Percentiles rank a stretch among this genome's conserved stretches.
phyloP scores from a whole-genome alignment of 2,113 vertebrate genomes.

The Nibea coibor region DNA sequence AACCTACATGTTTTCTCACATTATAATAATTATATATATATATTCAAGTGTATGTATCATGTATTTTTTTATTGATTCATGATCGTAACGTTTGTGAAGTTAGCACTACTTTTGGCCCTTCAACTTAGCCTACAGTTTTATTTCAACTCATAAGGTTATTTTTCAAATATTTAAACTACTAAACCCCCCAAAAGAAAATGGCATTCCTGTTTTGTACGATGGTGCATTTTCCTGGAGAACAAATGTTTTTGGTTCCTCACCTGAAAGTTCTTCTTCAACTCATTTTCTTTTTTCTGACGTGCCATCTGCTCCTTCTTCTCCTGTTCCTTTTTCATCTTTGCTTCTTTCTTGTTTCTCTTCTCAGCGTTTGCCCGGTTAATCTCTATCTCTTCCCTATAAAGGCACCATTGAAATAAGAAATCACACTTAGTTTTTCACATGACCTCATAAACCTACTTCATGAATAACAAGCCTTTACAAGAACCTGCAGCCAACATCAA shows the following conservation, averaged over 20 bases:
- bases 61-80: not conserved
- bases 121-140: not conserved
- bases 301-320: conserved; percentile 72
- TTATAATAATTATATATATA: not conserved
- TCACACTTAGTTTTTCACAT: not conserved
- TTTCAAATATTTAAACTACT: not conserved
- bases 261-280: conserved; percentile 82
- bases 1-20: not conserved
- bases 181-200: not conserved
- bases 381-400: conserved; percentile 53
- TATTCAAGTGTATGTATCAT: not conserved
- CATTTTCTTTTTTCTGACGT: conserved; percentile 73
- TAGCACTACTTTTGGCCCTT: not conserved
- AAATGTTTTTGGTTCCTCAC: conserved; percentile 50
- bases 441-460: not conserved
- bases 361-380: not conserved
- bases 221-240: not conserved
- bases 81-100: not conserved
- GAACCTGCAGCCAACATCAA: not conserved
- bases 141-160: not conserved
- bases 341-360: conserved; percentile 64
- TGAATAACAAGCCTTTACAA: not conserved
- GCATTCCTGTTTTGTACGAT: not conserved
- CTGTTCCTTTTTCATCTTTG: conserved; percentile 61
- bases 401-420: not conserved